phyloP scores from a whole-genome alignment of 2,113 vertebrate species.

The Leucopternis melanops region DNA sequence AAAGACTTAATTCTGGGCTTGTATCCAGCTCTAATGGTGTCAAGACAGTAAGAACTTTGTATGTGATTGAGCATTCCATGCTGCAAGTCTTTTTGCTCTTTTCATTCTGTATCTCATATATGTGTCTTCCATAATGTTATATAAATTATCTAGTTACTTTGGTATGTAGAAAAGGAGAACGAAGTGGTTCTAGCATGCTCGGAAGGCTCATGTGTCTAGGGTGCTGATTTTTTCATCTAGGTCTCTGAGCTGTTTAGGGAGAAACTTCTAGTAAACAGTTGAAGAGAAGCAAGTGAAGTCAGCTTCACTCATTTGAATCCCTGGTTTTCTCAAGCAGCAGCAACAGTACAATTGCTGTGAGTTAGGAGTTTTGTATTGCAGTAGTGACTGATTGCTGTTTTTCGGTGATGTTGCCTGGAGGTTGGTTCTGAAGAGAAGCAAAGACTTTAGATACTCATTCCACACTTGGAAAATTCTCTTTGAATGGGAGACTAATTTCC shows the following conservation, averaged over 20 bases:
- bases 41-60: background rate
- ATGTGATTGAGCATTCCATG: background rate
- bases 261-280: background rate
- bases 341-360: background rate
- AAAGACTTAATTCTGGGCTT: background rate
- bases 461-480: background rate
- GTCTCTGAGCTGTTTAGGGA: background rate
- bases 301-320: background rate
- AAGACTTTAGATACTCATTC: background rate
- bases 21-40: background rate
- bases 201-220: background rate
- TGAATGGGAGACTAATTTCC: background rate
- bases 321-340: background rate
- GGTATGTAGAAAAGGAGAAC: background rate
- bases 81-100: background rate
- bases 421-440: background rate
- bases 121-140: background rate
- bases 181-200: background rate
- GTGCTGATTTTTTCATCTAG: background rate
- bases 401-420: background rate
- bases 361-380: background rate
- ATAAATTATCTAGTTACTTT: background rate
- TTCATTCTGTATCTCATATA: fast-evolving
- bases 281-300: background rate
- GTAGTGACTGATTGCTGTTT: background rate